These are phyloP conservation scores for Atethmia centrago DNA, from an alignment of 2,888 invertebrate genomes.

Conservation along the genomic window DNA sequence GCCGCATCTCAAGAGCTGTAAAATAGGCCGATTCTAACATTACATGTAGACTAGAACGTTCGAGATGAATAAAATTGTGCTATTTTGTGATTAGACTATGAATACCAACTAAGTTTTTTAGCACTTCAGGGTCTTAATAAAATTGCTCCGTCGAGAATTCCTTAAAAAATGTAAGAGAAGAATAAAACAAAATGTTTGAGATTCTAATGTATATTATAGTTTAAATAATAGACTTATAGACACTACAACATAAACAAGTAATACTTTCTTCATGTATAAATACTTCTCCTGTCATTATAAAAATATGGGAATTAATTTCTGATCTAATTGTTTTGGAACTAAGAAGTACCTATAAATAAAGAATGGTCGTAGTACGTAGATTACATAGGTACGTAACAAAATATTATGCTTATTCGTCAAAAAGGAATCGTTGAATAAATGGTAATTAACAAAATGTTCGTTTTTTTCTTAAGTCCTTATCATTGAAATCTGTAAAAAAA, in stretches of 20 bases:
- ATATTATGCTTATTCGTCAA: constrained; percentile 24
- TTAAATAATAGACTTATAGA: constrained; percentile 27
- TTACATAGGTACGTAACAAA: constrained; percentile 2
- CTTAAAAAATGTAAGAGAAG: neutral
- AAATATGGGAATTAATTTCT: constrained; percentile 5
- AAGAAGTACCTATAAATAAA: constrained; percentile 20
- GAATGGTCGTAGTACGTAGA: constrained; percentile 12
- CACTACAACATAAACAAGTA: neutral
- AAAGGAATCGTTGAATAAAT: constrained; percentile 24
- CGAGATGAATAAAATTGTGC: neutral
- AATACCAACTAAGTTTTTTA: neutral
- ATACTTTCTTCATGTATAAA: constrained; percentile 14
- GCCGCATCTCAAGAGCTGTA: too few relatives aligned
- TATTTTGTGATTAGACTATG: neutral
- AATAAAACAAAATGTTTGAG: constrained; percentile 35
- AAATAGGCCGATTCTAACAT: neutral
- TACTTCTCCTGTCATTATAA: constrained; percentile 6
- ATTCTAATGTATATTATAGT: constrained; percentile 38
- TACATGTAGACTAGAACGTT: neutral
- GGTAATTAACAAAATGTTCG: constrained; percentile 16
- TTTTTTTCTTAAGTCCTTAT: constrained; percentile 25
- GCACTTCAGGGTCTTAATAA: neutral
- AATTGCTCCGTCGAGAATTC: neutral
- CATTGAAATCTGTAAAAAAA: constrained; percentile 67
- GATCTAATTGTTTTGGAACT: neutral